Conservation (phyloP, 2,113 vertebrate genomes). For the Hippolais icterina region DNA sequence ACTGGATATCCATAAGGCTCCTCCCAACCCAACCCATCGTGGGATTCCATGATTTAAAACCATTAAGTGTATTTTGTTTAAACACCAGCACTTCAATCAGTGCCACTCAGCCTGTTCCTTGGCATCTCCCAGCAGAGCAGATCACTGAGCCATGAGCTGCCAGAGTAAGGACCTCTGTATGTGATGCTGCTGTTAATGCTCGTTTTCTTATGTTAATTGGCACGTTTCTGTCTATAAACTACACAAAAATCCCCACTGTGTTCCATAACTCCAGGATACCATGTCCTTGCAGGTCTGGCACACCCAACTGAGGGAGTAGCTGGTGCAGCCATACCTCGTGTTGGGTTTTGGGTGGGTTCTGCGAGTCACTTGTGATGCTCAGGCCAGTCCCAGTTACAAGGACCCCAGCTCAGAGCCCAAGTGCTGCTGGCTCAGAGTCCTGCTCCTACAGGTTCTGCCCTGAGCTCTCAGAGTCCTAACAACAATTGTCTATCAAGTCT, state of each 20-base stretch:
- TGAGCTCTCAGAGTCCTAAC: background rate
- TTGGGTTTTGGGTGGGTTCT: background rate
- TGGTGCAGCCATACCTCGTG: accelerated
- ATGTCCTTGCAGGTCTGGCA: background rate
- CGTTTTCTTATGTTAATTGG: accelerated
- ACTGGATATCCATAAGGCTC: background rate
- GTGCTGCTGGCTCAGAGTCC: background rate
- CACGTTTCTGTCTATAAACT: background rate
- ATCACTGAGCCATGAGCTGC: background rate
- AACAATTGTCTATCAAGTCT: background rate
- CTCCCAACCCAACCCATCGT: background rate
- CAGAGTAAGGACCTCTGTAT: background rate
- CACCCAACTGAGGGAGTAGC: background rate
- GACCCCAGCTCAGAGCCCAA: accelerated
- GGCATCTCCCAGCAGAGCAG: background rate
- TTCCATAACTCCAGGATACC: background rate
- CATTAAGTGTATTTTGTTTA: background rate
- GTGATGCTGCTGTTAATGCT: background rate
- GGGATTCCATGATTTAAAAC: background rate
- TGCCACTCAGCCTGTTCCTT: background rate
- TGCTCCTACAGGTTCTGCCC: background rate
- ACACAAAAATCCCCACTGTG: accelerated
- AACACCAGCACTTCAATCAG: background rate
- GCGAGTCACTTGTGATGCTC: background rate
- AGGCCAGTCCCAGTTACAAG: background rate